These are phyloP conservation scores for Cyclargus thomasi DNA, from an alignment of 1,140 invertebrate species.

Conservation along the genomic window DNA sequence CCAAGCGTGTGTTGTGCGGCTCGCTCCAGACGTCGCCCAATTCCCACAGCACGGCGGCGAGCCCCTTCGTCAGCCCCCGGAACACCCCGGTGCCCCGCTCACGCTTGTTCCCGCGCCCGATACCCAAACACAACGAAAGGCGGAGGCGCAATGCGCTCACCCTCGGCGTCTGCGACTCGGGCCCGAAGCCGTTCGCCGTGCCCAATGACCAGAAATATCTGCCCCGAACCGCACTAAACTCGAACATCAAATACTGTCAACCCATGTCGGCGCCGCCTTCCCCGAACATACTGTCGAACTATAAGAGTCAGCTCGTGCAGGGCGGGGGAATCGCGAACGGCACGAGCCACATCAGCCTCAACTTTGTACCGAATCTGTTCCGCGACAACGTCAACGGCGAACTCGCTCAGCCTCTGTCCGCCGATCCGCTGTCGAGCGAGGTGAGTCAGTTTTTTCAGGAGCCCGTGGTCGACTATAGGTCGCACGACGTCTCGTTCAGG, in stretches of 20 bases:
- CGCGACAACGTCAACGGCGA: constrained; percentile 57
- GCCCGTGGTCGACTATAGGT: constrained; percentile 45
- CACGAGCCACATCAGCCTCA: constrained; percentile 47
- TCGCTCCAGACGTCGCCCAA: constrained; percentile 64
- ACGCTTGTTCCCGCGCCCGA: constrained; percentile 54
- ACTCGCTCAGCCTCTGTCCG: constrained; percentile 52
- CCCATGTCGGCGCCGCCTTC: constrained; percentile 78
- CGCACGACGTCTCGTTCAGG: constrained; percentile 70
- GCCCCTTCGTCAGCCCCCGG: constrained; percentile 89
- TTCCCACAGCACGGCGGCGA: constrained; percentile 73
- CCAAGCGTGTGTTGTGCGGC: constrained; percentile 64
- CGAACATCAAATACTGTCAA: constrained; percentile 60
- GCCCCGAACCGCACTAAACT: constrained; percentile 41
- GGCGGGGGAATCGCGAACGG: constrained; percentile 59
- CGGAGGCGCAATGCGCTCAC: constrained; percentile 52
- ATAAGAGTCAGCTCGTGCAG: constrained; percentile 57
- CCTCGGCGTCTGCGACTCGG: constrained; percentile 45
- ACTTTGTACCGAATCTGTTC: constrained; percentile 52
- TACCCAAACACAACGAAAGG: constrained; percentile 57
- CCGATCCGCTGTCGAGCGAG: constrained; percentile 71
- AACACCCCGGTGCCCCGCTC: constrained; percentile 82
- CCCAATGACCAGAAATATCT: constrained; percentile 67
- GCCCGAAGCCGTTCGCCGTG: constrained; percentile 58
- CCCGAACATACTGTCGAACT: constrained; percentile 70
- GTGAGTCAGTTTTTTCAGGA: constrained; percentile 75